Evolutionary conservation across 2,113 vertebrate species (phyloP).

Genomic region (Albula goreensis): DNA sequence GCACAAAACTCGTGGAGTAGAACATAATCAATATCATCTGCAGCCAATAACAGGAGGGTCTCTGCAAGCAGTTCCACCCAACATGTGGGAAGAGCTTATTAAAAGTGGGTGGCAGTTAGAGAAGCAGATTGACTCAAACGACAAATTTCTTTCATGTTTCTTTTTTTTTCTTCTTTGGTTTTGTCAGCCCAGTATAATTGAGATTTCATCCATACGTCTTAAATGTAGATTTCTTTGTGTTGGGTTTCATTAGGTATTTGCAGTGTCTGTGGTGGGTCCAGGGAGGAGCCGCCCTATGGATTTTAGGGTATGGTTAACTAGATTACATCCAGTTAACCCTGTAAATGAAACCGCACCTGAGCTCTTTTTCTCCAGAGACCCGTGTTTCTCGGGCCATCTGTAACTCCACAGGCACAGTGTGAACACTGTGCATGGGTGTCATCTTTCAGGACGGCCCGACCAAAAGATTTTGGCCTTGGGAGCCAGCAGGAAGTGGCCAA

Average conservation of each 20-base stretch:
- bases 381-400: slow-evolving; percentile 54
- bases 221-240: not conserved
- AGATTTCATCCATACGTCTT: not conserved
- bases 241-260: not conserved
- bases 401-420: slow-evolving; percentile 58
- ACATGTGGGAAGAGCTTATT: not conserved
- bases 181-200: not conserved
- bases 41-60: slow-evolving; percentile 33
- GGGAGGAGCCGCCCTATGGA: not conserved
- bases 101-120: not conserved
- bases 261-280: not conserved
- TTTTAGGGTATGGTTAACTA: slow-evolving; percentile 28
- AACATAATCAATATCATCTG: slow-evolving; percentile 51
- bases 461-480: slow-evolving; percentile 34
- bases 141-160: not conserved
- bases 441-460: slow-evolving; percentile 51
- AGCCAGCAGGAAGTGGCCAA: not conserved
- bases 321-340: slow-evolving; percentile 53
- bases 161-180: not conserved
- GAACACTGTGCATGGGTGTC: slow-evolving; percentile 57
- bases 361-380: slow-evolving; percentile 33
- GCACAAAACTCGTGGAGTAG: slow-evolving; percentile 31
- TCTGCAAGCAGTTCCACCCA: not conserved
- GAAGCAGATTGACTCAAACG: not conserved
- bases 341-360: slow-evolving; percentile 36